A percentile compares a stretch with the other conserved stretches of the same genome.
phyloP scores from a whole-genome alignment of 2,113 vertebrate species.

The Plotosus lineatus region DNA sequence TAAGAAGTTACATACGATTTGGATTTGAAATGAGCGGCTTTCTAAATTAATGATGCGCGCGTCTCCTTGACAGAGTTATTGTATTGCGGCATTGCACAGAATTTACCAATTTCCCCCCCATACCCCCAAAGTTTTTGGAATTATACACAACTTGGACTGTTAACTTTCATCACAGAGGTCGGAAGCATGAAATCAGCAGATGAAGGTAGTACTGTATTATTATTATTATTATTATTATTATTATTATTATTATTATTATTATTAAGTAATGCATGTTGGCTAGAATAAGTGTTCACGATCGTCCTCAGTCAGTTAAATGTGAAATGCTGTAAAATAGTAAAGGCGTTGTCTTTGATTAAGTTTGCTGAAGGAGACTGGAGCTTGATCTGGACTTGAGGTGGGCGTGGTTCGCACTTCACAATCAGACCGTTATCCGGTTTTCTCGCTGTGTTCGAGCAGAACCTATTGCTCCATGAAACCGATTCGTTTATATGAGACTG shows the following conservation, averaged over 20 bases:
- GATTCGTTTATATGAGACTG: background rate
- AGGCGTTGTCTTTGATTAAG: constrained; percentile 33
- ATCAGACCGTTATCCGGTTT: constrained; percentile 29
- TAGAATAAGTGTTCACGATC: background rate
- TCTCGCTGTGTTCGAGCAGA: background rate
- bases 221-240: background rate
- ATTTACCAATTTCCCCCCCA: background rate
- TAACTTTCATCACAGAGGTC: background rate
- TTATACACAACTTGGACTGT: background rate
- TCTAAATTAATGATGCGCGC: background rate
- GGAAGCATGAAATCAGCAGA: constrained; percentile 72
- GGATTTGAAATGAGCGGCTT: background rate
- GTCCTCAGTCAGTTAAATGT: too few species aligned
- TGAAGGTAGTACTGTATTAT: constrained; percentile 63
- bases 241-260: background rate
- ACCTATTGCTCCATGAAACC: background rate
- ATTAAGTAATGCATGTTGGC: background rate
- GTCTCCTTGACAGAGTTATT: constrained; percentile 22
- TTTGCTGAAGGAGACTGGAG: constrained; percentile 6
- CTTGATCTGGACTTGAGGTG: constrained; percentile 25
- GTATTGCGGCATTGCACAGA: background rate
- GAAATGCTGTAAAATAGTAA: background rate
- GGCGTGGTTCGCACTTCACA: constrained; percentile 28
- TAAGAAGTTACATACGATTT: background rate
- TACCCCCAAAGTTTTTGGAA: constrained; percentile 16